Evolutionary conservation across 35 echinoderm and acorn worm species (phyloP).

Genomic region (Apostichopus parvimensis): DNA sequence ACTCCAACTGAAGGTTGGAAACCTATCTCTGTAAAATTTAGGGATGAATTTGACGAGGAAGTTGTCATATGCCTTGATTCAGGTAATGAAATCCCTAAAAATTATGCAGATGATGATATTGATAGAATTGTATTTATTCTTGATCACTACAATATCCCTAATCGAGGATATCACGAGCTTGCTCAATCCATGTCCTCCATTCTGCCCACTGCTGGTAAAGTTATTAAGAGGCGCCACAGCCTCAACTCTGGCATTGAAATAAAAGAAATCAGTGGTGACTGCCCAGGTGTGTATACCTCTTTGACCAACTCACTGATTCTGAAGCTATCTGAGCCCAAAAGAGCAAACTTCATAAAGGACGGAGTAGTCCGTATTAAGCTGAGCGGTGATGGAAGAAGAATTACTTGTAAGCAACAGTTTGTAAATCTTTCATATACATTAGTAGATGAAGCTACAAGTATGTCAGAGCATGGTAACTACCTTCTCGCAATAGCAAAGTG

Average conservation of each 20-base stretch:
- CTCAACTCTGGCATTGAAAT: constrained; percentile 51
- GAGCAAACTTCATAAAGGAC: constrained; percentile 37
- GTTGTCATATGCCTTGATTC: constrained; percentile 39
- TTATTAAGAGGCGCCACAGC: constrained; percentile 49
- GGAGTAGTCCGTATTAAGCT: constrained; percentile 59
- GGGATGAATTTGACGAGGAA: constrained; percentile 64
- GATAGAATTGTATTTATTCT: constrained; percentile 59
- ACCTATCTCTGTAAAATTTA: constrained; percentile 24
- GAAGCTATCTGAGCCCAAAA: constrained; percentile 40
- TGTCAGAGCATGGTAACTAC: constrained; percentile 80
- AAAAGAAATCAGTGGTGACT: constrained; percentile 10
- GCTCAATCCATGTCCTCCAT: constrained; percentile 27
- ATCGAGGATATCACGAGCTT: constrained; percentile 59
- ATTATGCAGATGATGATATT: constrained; percentile 52
- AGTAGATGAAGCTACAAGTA: constrained; percentile 58
- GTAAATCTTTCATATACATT: constrained; percentile 64
- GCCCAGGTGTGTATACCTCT: constrained; percentile 59
- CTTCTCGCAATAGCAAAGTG: constrained; percentile 74
- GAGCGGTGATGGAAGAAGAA: constrained; percentile 72
- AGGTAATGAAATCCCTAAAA: background rate
- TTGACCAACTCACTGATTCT: constrained; percentile 40
- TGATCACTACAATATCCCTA: constrained; percentile 57
- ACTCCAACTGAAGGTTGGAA: constrained; percentile 21
- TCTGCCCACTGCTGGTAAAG: constrained; percentile 32
- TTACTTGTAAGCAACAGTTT: constrained; percentile 56